Evolutionary conservation across 2,888 invertebrate species (phyloP), one percentile per base, ranked within the genome.

Genomic region (Zygogramma bicolorata): DNA sequence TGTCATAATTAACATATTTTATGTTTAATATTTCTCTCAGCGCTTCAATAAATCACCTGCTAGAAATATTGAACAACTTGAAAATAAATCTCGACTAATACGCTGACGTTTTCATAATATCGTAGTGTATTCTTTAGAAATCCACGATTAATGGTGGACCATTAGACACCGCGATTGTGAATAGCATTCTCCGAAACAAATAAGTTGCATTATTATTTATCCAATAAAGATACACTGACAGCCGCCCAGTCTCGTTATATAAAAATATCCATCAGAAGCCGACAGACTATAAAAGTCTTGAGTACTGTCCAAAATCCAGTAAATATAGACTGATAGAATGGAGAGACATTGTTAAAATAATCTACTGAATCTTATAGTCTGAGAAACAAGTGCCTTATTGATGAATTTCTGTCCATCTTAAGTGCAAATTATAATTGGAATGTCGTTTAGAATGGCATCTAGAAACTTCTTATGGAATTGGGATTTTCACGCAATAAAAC

Each of bases 201-300:
- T 53, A 53, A 53, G 53, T 53, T 53, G 53, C 53, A 53, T 53
- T 53, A 53, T 53, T 53, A 53, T 53, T 53, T 53, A 27, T 53
- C 27, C 27, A 61, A 68, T 61, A 61, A 68, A 68, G 53, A 68
- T 61, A 18, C 40, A 40, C 20, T 58, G 70, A 58, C 70, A 65
- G 70, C 60, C 70, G 70, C 65, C 65, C 65, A 65, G 42, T 59
- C 49, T 42, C 57, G 18, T 65, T 65, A 42, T 70, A 70, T 65
- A 71, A 71, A 53, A 53, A 53, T 65, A 71, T 60, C 58, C 62
- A 34, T 66, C 71, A 71, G 75, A 68, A 68, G 75, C 60, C 70
- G 68, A 71, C 76, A n/a, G 25, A 53, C 79, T 80, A 78, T 80
- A 78, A 80, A 80, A 77, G 78, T 77, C 79, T 77, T 71, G 80